Evolutionary conservation across 2,888 invertebrate species (phyloP).

Genomic region (Tryphoninae sp.): DNA sequence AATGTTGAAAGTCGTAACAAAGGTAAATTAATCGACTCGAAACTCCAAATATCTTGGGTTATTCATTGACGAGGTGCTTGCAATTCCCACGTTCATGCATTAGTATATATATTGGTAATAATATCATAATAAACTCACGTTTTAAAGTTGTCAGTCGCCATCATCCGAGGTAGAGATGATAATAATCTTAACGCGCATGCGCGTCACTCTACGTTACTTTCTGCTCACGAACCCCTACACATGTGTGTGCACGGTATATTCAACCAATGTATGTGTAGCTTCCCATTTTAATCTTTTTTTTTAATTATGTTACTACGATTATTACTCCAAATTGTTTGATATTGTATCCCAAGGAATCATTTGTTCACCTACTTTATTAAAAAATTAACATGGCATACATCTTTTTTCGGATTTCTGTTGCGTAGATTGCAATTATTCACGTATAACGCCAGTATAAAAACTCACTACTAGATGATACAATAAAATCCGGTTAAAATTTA

Average conservation of each 20-base stretch:
- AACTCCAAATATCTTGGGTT: not conserved
- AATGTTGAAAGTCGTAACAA: not conserved
- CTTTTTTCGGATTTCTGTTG: too few relatives aligned
- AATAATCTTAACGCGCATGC: conserved; percentile 74
- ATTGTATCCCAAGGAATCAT: too few relatives aligned
- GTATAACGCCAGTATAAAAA: too few relatives aligned
- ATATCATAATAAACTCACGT: conserved; percentile 77
- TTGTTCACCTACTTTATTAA: too few relatives aligned
- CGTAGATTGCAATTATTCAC: too few relatives aligned
- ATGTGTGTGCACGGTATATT: conserved; percentile 49
- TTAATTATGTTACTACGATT: not conserved
- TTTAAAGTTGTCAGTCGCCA: conserved; percentile 80
- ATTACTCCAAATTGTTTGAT: too few relatives aligned
- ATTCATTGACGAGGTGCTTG: not conserved
- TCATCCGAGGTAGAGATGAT: conserved; percentile 74
- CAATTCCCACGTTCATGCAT: not conserved
- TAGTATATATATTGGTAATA: conserved; percentile 68
- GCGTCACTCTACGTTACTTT: conserved; percentile 69
- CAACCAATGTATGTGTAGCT: conserved; percentile 21
- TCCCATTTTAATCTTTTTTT: not conserved
- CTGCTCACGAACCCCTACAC: conserved; percentile 59
- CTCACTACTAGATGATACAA: too few relatives aligned
- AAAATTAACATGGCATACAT: too few relatives aligned
- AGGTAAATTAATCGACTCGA: not conserved
- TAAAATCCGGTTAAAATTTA: too few relatives aligned